Evolutionary conservation across 2,113 vertebrate species (phyloP).

Genomic region (Siniperca knerii): DNA sequence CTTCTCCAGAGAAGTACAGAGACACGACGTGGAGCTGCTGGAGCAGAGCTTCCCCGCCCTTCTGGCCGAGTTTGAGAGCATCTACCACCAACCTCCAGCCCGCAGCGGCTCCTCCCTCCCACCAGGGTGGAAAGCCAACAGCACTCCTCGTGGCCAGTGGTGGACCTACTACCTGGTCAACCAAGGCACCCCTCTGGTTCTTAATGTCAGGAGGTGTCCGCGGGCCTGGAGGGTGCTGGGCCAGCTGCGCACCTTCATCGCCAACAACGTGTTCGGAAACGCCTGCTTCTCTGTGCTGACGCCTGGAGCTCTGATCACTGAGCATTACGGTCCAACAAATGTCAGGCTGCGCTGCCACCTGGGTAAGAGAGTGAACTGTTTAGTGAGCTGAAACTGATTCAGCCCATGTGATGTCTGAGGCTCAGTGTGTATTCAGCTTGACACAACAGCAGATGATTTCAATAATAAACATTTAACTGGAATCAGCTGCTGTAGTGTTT

Average conservation of each 20-base stretch:
- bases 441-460: constrained; percentile 22
- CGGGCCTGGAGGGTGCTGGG: constrained; percentile 95
- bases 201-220: constrained; percentile 95
- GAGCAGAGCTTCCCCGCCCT: constrained; percentile 95
- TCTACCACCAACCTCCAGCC: constrained; percentile 90
- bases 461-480: constrained; percentile 12
- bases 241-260: constrained; percentile 96
- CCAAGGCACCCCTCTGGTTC: constrained; percentile 93
- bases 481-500: constrained; percentile 44
- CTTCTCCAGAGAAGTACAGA: constrained; percentile 95
- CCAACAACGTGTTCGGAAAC: constrained; percentile 98
- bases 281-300: constrained; percentile 96
- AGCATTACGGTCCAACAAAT: constrained; percentile 98
- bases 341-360: constrained; percentile 97
- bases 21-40: constrained; percentile 95
- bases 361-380: constrained; percentile 77
- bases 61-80: constrained; percentile 93
- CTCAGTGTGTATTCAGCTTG: constrained; percentile 14
- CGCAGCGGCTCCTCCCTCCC: constrained; percentile 92
- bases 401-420: constrained; percentile 20
- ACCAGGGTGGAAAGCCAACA: constrained; percentile 94
- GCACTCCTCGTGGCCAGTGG: constrained; percentile 94
- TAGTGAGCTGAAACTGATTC: constrained; percentile 32
- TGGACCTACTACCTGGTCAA: constrained; percentile 97
- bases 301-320: constrained; percentile 91